These are phyloP conservation scores for Pyralis farinalis DNA, from an alignment of 2,888 invertebrate genomes.

Conservation along the genomic window DNA sequence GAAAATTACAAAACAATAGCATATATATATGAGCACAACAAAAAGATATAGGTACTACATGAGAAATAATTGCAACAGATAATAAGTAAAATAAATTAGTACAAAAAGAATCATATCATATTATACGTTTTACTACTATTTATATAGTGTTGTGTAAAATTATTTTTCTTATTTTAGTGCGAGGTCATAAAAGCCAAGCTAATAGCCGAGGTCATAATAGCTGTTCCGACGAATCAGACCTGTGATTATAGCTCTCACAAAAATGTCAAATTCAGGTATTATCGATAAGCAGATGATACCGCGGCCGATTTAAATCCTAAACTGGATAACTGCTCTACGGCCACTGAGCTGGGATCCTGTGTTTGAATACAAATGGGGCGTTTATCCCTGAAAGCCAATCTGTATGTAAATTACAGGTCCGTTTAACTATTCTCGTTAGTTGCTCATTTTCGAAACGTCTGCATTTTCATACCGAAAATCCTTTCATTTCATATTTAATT, in stretches of 20 bases:
- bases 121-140: too few relatives aligned
- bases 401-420: conserved; percentile 78
- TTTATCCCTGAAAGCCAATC: conserved; percentile 79
- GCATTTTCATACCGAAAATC: conserved; percentile 52
- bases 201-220: too few relatives aligned
- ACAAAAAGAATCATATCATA: too few relatives aligned
- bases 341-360: conserved; percentile 66
- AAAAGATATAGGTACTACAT: too few relatives aligned
- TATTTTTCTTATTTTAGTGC: too few relatives aligned
- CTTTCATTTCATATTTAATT: conserved; percentile 19
- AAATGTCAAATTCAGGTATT: conserved; percentile 19
- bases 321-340: conserved; percentile 66
- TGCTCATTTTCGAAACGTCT: conserved; percentile 77
- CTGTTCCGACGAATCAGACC: too few relatives aligned
- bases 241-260: neutral
- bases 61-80: too few relatives aligned
- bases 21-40: too few relatives aligned
- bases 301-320: conserved; percentile 63
- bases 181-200: too few relatives aligned
- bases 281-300: conserved; percentile 52
- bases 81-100: too few relatives aligned
- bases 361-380: conserved; percentile 80
- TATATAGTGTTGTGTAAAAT: too few relatives aligned
- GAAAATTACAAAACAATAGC: too few relatives aligned
- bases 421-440: conserved; percentile 80